Conservation (phyloP, 2,797 vertebrate species). For the Ptychadena robeensis region DNA sequence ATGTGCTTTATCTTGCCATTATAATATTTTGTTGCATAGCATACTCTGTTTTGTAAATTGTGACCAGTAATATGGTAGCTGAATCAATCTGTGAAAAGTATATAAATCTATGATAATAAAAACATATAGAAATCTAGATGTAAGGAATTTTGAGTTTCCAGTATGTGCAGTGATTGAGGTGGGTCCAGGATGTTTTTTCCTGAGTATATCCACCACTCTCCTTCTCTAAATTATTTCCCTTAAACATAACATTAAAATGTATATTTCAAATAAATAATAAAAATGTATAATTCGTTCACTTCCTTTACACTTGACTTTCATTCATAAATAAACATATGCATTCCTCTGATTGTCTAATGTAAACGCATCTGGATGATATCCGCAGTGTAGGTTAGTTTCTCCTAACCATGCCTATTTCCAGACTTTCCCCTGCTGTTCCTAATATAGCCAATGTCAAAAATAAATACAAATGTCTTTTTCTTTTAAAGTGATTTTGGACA, state of each 20-base stretch:
- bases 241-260: slow-evolving; percentile 45
- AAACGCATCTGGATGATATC: slow-evolving; percentile 61
- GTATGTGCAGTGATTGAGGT: slow-evolving; percentile 5
- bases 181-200: slow-evolving; percentile 40
- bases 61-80: not conserved
- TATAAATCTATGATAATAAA: not conserved
- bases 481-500: slow-evolving; percentile 42
- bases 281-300: slow-evolving; percentile 55
- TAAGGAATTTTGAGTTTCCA: not conserved
- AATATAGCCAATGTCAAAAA: slow-evolving; percentile 58
- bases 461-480: slow-evolving; percentile 51
- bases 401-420: slow-evolving; percentile 38
- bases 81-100: not conserved
- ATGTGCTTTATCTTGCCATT: not conserved
- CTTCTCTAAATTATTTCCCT: slow-evolving; percentile 45
- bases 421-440: slow-evolving; percentile 50
- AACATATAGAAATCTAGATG: not conserved
- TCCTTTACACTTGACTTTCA: slow-evolving; percentile 61
- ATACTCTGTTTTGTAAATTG: not conserved
- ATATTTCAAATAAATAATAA: slow-evolving; percentile 59
- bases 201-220: slow-evolving; percentile 26
- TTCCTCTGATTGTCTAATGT: slow-evolving; percentile 59
- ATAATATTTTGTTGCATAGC: not conserved
- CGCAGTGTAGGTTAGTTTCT: slow-evolving; percentile 28
- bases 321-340: slow-evolving; percentile 59